Evolutionary conservation across 2,797 vertebrate genomes (phyloP), one percentile per base, ranked within the genome.

Genomic region (Falco naumanni): DNA sequence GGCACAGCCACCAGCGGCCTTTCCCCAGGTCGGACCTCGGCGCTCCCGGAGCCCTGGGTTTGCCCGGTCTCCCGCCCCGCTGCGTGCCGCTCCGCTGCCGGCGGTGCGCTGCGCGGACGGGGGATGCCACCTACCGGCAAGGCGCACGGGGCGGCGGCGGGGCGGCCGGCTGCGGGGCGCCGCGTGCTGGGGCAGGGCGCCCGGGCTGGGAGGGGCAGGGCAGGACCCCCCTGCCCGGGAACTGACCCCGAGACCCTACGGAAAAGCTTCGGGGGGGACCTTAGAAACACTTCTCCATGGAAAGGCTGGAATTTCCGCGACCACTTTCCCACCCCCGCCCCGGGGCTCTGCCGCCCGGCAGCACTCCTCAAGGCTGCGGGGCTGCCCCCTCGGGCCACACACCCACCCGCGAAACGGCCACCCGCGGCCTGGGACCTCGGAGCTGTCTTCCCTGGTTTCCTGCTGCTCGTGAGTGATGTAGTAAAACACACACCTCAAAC

Each of bases 51-150:
- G 11, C n/a, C 13, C 14, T 3, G 33, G 39, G 16, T 45, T 16
- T 57, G 37, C 47, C 33, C 18, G 3, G 13, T 43, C 31, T 28
- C 28, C 10, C 11, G 24, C 11, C 37, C 43, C 31, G 65, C 47
- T 6, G 34, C 43, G 26, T 47, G 6, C 24, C 13, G 20, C 37
- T 25, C 37, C 34, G 25, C 87, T 64, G 5, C 45, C 13, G 79
- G 71, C 51, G 18, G 2, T 11, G 60, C 64, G 45, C 86, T 86
- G 68, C 24, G 83, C 89, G 84, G 94, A 26, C 60, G 21, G 34
- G 76, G 25, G 72, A 59, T 84, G 96, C 96, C 96, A 95, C 61
- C 96, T 96, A 95, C 91, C 60, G 96, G 96, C 77, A 37, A 66
- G 21, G 20, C 82, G 45, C 8, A 37, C 29, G 26, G 22, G 20